Conservation (phyloP, 2,797 vertebrate species). For the Odontamblyopus lacepedii region DNA sequence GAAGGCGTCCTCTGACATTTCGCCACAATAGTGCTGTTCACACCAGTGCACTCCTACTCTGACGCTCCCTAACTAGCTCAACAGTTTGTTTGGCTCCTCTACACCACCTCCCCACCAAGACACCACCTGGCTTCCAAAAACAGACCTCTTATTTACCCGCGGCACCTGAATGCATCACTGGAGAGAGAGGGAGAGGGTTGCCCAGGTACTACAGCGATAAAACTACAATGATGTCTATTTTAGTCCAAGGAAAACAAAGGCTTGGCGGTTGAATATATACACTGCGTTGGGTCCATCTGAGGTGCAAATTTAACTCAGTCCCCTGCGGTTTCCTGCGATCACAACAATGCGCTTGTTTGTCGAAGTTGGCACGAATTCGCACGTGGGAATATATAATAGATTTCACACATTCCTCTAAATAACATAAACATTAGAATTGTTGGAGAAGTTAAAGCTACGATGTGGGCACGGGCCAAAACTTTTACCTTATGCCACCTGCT, state of each 20-base stretch:
- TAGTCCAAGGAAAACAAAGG: background rate
- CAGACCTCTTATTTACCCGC: conserved; percentile 39
- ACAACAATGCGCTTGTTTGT: conserved; percentile 24
- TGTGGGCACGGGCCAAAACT: background rate
- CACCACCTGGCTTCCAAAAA: conserved; percentile 61
- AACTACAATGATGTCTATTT: background rate
- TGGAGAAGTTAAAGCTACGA: background rate
- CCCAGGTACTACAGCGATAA: background rate
- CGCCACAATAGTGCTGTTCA: conserved; percentile 80
- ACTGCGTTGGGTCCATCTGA: conserved; percentile 28
- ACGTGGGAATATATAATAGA: conserved; percentile 1
- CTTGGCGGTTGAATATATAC: background rate
- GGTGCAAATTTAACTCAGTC: conserved; percentile 27
- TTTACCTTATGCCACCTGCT: background rate
- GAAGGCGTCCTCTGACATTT: conserved; percentile 80
- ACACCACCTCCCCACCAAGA: conserved; percentile 43
- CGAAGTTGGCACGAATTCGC: conserved; percentile 25
- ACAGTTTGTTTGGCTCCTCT: conserved; percentile 49
- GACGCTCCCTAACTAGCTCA: conserved; percentile 58
- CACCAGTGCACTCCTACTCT: conserved; percentile 81
- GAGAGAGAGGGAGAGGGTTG: conserved; percentile 25
- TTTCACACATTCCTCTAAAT: conserved; percentile 18
- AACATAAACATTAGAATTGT: conserved; percentile 12
- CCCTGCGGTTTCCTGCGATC: conserved; percentile 35
- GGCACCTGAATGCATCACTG: conserved; percentile 38